Evolutionary conservation across 2,888 invertebrate genomes (phyloP).

Genomic region (Andricus quercusramuli): DNA sequence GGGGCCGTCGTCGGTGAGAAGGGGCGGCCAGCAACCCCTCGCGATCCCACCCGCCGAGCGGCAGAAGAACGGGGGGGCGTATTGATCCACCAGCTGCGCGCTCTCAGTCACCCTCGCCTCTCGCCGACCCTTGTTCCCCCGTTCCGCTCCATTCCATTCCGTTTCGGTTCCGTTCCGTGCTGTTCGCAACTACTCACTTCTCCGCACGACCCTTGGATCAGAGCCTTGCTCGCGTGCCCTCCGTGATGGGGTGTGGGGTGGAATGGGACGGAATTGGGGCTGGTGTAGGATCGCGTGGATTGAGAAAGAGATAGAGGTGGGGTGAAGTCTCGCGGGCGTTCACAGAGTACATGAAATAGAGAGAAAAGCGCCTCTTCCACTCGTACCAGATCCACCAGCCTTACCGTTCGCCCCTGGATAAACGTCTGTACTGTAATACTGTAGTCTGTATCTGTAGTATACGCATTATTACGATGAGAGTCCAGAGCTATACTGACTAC

Average conservation of each 20-base stretch:
- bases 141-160: constrained; percentile 36
- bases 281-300: not conserved
- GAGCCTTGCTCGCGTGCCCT: constrained; percentile 72
- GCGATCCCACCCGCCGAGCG: constrained; percentile 57
- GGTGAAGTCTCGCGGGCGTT: not conserved
- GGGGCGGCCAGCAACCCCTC: constrained; percentile 54
- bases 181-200: constrained; percentile 15
- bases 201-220: constrained; percentile 23
- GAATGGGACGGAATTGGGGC: not conserved
- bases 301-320: not conserved
- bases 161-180: constrained; percentile 6
- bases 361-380: constrained; percentile 20
- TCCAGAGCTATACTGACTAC: not conserved
- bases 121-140: constrained; percentile 43
- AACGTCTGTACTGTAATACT: no score
- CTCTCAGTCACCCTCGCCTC: constrained; percentile 65
- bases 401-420: no score
- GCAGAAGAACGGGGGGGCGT: constrained; percentile 64
- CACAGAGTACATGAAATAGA: constrained; percentile 14
- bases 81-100: constrained; percentile 76
- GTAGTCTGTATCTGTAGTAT: no score
- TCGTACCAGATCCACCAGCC: not conserved
- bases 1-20: constrained; percentile 45
- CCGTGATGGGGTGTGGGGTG: not conserved
- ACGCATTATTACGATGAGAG: constrained; percentile 5